phyloP scores from a whole-genome alignment of 1,140 invertebrate species.

The Aphidius gifuensis region DNA sequence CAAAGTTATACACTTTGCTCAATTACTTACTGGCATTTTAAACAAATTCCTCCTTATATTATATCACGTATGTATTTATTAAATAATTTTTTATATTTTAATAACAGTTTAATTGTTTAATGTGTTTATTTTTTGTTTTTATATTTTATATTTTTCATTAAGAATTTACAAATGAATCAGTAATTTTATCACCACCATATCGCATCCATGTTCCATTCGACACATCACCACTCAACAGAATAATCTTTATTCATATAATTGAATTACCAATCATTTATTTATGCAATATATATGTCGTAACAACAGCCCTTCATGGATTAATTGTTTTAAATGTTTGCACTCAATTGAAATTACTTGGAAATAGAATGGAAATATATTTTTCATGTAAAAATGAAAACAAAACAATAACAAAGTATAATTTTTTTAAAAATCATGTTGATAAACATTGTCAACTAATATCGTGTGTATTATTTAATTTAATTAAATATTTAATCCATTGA shows the following conservation, averaged over 20 bases:
- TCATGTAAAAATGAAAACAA: neutral
- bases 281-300: neutral
- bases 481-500: neutral
- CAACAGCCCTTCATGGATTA: neutral
- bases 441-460: neutral
- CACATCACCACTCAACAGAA: neutral
- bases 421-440: neutral
- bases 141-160: neutral
- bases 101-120: neutral
- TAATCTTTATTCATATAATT: neutral
- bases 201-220: neutral
- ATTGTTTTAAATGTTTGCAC: conserved; percentile 9
- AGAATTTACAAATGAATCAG: conserved; percentile 4
- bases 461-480: neutral
- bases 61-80: no score
- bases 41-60: no score
- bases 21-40: no score
- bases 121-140: no score
- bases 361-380: neutral
- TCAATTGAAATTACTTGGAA: neutral
- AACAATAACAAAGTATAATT: neutral
- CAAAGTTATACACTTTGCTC: no score
- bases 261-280: neutral
- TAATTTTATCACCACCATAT: neutral
- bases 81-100: no score